A percentile compares a stretch with the other conserved stretches of the same genome.
These are phyloP conservation scores for Panulirus ornatus DNA, from an alignment of 1,140 invertebrate species.

Conservation along the genomic window DNA sequence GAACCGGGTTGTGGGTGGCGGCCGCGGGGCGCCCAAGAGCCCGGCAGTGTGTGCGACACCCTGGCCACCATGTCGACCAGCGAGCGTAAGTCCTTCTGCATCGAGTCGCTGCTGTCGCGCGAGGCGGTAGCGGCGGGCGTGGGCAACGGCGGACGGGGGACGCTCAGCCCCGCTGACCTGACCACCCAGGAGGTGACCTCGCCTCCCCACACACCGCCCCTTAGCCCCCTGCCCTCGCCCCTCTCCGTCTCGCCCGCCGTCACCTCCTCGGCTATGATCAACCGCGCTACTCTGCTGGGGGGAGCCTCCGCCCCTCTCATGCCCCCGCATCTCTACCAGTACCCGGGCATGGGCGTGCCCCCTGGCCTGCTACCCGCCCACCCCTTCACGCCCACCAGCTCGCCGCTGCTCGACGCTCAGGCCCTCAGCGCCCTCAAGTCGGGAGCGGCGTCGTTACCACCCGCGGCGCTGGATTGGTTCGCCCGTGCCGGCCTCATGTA, in stretches of 20 bases:
- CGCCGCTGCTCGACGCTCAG: conserved; percentile 73
- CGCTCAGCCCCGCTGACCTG: conserved; percentile 44
- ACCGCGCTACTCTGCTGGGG: conserved; percentile 58
- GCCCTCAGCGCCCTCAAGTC: conserved; percentile 71
- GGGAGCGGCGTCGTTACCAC: conserved; percentile 58
- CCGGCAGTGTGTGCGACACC: not conserved
- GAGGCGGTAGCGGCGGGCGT: conserved; percentile 55
- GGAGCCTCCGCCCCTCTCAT: conserved; percentile 58
- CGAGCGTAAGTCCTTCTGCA: conserved; percentile 75
- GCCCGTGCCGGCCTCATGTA: conserved; percentile 71
- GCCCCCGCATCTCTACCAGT: conserved; percentile 71
- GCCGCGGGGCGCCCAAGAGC: conserved; percentile 9
- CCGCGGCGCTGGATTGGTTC: conserved; percentile 74
- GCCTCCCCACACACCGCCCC: conserved; percentile 59
- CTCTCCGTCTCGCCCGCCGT: conserved; percentile 52
- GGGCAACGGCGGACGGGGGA: conserved; percentile 32
- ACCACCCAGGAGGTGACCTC: conserved; percentile 47
- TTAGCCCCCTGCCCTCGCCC: conserved; percentile 69
- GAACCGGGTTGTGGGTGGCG: not conserved
- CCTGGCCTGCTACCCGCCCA: conserved; percentile 58
- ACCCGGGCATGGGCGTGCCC: conserved; percentile 62
- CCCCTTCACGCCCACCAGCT: conserved; percentile 58
- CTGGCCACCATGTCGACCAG: conserved; percentile 51
- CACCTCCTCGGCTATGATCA: conserved; percentile 64
- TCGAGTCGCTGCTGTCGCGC: conserved; percentile 74